phyloP scores from a whole-genome alignment of 1,140 invertebrate species.

The Ectropis grisescens region DNA sequence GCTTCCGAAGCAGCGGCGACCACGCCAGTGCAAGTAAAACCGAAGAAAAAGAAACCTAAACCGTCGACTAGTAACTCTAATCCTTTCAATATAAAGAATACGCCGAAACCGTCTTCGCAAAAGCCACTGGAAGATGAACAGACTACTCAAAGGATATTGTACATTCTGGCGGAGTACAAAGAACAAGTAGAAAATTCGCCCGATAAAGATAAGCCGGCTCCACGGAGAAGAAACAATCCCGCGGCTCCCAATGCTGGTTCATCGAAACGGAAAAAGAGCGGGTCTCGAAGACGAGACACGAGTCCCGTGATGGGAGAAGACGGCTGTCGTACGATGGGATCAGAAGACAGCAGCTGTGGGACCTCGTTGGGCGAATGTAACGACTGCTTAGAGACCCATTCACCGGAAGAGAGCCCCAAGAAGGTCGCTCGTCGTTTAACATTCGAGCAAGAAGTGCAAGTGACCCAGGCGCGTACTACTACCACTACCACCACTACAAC shows the following conservation, averaged over 20 bases:
- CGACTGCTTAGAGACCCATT: constrained; percentile 56
- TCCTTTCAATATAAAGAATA: constrained; percentile 75
- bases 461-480: constrained; percentile 14
- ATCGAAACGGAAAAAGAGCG: constrained; percentile 81
- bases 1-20: constrained; percentile 65
- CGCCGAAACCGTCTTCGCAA: constrained; percentile 77
- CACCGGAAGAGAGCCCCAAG: constrained; percentile 63
- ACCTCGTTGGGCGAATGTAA: constrained; percentile 71
- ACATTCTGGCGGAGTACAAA: constrained; percentile 85
- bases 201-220: constrained; percentile 86
- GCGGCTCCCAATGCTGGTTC: constrained; percentile 78
- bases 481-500: constrained; percentile 15
- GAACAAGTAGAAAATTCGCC: constrained; percentile 85
- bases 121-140: constrained; percentile 87
- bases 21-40: constrained; percentile 36
- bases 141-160: constrained; percentile 84
- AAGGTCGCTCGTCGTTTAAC: constrained; percentile 60
- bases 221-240: constrained; percentile 79
- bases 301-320: constrained; percentile 75
- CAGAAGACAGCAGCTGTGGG: constrained; percentile 79
- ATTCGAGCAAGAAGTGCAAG: constrained; percentile 46
- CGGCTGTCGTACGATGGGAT: constrained; percentile 75
- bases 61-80: constrained; percentile 70
- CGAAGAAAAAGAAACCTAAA: constrained; percentile 69
- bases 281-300: constrained; percentile 67